Evolutionary conservation across 2,888 invertebrate genomes (phyloP), one percentile per base, ranked within the genome.

Genomic region (Eudemis profundana): DNA sequence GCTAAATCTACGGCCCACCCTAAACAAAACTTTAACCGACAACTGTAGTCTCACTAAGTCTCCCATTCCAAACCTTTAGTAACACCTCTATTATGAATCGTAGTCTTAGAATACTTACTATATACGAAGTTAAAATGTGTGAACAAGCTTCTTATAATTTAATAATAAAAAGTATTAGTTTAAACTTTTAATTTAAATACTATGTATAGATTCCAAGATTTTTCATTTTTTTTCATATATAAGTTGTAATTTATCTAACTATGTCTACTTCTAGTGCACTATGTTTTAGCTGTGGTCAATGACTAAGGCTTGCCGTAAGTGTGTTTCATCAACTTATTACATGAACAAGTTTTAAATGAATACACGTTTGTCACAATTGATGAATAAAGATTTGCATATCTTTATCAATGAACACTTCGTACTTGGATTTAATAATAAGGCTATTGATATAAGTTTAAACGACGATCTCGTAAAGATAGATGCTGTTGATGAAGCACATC

Each of bases 111-210:
- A 80, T 90, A 87, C 83, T 87, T 88, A 85, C 84, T 88, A 87
- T 85, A 85, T 91, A 91, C 84, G 88, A 91, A 90, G 90, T 88
- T 90, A 90, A 91, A 91, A 91, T 85, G 89, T 90, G 90, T 91
- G 92, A 92, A 91, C 90, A 92, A 92, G 92, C 92, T 78, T 89
- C 89, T 90, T 92, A 92, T 79, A 84, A 81, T 86, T 81, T 87
- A 86, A 86, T 90, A 90, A 90, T 90, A 89, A 90, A 90, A 91
- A 89, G 89, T 90, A 90, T 89, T 90, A 90, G 85, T 87, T 90
- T 88, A 89, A 89, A 84, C 90, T 91, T 89, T 85, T 87, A 87
- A 86, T 89, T 90, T 89, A 82, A 89, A 87, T 90, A 86, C 90
- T 91, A 92, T 90, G 85, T 88, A 90, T 92, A 90, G 89, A 90